Conservation (phyloP, 2,888 invertebrate genomes). For the Cremastinae sp. region DNA sequence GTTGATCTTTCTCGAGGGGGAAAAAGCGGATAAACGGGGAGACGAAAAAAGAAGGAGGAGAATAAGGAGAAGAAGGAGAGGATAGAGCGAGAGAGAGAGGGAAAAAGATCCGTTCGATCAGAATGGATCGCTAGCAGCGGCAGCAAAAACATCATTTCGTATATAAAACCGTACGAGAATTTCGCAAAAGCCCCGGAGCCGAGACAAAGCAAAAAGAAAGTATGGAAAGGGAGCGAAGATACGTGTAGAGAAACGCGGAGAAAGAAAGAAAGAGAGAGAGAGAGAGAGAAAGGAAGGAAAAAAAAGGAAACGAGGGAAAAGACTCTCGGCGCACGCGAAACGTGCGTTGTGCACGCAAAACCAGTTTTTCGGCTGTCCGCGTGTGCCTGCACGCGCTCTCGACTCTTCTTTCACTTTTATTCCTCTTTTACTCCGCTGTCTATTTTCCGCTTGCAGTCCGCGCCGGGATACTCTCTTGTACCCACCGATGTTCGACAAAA, state of each 20-base stretch:
- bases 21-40: background rate
- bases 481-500: background rate
- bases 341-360: slow-evolving; percentile 40
- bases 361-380: slow-evolving; percentile 59
- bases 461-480: background rate
- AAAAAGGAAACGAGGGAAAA: background rate
- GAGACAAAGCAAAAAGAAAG: background rate
- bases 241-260: background rate
- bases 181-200: background rate
- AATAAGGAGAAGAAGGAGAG: background rate
- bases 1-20: no score
- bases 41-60: background rate
- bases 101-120: slow-evolving; percentile 33
- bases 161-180: background rate
- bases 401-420: slow-evolving; percentile 26
- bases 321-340: background rate
- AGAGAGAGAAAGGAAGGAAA: background rate
- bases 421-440: slow-evolving; percentile 1
- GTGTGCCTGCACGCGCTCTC: slow-evolving; percentile 33
- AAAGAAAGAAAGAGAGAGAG: background rate
- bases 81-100: slow-evolving; percentile 4
- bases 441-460: background rate
- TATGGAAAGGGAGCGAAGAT: background rate
- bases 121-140: slow-evolving; percentile 18
- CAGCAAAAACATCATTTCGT: background rate